Conservation (phyloP, 2,113 vertebrate species). For the Tyrannus savana region DNA sequence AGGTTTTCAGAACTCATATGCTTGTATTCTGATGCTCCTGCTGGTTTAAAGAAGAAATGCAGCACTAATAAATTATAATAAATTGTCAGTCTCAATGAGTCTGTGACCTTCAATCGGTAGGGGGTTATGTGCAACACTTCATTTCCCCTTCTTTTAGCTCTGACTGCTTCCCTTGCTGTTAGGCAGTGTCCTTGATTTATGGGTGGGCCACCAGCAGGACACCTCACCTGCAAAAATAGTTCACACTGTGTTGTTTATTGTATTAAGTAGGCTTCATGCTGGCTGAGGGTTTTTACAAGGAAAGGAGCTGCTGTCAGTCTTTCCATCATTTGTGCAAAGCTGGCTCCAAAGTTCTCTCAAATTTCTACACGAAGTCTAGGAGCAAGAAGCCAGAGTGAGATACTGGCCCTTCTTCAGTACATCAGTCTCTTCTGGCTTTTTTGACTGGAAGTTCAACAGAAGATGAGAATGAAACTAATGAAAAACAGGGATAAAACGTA, state of each 20-base stretch:
- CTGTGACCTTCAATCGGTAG: constrained; percentile 74
- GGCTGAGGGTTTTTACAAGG: constrained; percentile 77
- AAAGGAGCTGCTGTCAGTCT: constrained; percentile 78
- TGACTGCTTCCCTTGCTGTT: constrained; percentile 64
- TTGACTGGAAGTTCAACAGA: neutral
- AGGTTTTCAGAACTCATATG: constrained; percentile 58
- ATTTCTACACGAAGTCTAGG: constrained; percentile 59
- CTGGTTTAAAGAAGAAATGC: constrained; percentile 76
- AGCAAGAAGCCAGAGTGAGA: constrained; percentile 4
- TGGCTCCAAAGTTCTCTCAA: constrained; percentile 67
- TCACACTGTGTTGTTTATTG: constrained; percentile 83
- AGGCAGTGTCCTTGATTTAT: constrained; percentile 83
- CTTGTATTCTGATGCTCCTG: constrained; percentile 71
- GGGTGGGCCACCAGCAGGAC: constrained; percentile 82
- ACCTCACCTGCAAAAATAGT: constrained; percentile 91
- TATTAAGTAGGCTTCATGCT: constrained; percentile 85
- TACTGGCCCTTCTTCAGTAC: neutral
- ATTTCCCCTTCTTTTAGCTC: constrained; percentile 67
- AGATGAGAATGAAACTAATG: constrained; percentile 27
- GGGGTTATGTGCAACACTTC: constrained; percentile 72
- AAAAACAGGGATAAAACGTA: neutral
- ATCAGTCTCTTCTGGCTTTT: neutral
- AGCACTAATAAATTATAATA: constrained; percentile 79
- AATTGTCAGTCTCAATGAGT: constrained; percentile 76
- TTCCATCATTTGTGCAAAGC: constrained; percentile 72